Evolutionary conservation across 2,888 invertebrate genomes (phyloP).

Genomic region (Melieria picta): DNA sequence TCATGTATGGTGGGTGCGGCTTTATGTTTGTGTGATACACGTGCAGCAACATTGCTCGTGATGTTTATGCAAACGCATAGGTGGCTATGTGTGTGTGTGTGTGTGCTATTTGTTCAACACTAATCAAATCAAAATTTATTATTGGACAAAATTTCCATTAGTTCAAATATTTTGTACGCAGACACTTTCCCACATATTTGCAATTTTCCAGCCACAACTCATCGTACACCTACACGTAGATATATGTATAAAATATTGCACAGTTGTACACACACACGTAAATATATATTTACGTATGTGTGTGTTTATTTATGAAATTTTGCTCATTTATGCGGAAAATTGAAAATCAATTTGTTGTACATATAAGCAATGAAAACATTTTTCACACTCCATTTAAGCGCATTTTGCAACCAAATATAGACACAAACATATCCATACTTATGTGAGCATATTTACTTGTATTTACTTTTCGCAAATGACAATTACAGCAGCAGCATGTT

Average conservation of each 20-base stretch:
- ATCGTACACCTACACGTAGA: not conserved
- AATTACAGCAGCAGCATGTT: too few species aligned
- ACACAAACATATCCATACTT: too few species aligned
- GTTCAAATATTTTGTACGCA: slow-evolving; percentile 21
- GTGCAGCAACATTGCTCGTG: too few species aligned
- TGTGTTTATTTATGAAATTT: not conserved
- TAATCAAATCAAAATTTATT: slow-evolving; percentile 40
- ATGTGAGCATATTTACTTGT: too few species aligned
- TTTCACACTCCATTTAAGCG: not conserved
- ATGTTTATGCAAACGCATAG: too few species aligned
- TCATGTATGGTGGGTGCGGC: too few species aligned
- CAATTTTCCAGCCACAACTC: not conserved
- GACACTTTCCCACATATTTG: too few species aligned
- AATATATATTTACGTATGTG: not conserved
- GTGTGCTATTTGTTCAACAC: slow-evolving; percentile 17
- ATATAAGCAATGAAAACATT: not conserved
- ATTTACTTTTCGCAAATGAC: too few species aligned
- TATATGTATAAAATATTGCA: not conserved
- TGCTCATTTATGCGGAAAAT: slow-evolving; percentile 10
- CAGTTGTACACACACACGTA: not conserved
- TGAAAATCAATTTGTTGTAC: slow-evolving; percentile 16
- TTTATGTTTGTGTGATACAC: too few species aligned
- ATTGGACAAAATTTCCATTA: slow-evolving; percentile 35
- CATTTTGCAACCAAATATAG: not conserved
- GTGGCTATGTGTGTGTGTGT: not conserved